Conservation (phyloP, 2,113 vertebrate species). For the Gnathonemus echidnorhynchus region DNA sequence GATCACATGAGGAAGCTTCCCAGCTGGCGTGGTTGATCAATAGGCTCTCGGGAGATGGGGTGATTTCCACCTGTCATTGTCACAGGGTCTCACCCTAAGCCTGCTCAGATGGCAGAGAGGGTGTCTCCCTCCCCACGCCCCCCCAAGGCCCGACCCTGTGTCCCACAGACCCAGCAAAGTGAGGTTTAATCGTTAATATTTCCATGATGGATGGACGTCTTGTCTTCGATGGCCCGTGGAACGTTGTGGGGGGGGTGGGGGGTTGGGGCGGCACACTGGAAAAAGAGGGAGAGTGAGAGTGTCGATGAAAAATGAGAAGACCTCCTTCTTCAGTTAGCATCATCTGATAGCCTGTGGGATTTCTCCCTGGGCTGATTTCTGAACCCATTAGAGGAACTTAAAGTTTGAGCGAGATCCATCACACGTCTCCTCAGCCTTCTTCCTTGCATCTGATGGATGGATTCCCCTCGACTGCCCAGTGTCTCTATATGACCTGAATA, state of each 20-base stretch:
- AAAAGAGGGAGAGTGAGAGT: not conserved
- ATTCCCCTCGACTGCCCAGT: not conserved
- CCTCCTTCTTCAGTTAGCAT: conserved; percentile 34
- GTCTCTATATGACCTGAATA: not conserved
- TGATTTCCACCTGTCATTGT: conserved; percentile 20
- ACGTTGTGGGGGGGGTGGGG: not conserved
- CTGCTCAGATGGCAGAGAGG: conserved; percentile 14
- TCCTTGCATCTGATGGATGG: not conserved
- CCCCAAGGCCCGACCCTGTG: conserved; percentile 38
- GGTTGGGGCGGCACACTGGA: not conserved
- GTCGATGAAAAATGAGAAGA: conserved; percentile 46
- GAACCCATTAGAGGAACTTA: conserved; percentile 43
- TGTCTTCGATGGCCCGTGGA: not conserved
- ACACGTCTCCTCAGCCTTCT: conserved; percentile 20
- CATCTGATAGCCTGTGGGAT: conserved; percentile 36
- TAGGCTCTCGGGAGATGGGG: not conserved
- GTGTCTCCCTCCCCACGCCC: conserved; percentile 37
- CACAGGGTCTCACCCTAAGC: conserved; percentile 19
- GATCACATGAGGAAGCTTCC: not conserved
- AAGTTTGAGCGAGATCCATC: conserved; percentile 44
- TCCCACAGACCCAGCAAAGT: conserved; percentile 49
- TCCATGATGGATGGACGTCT: conserved; percentile 14
- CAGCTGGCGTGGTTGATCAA: not conserved
- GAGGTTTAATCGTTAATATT: conserved; percentile 55
- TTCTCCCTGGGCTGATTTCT: conserved; percentile 14